A percentile compares a stretch with the other conserved stretches of the same genome.
These are phyloP conservation scores for Trichogramma pretiosum DNA, from an alignment of 1,140 invertebrate species.

Conservation along the genomic window DNA sequence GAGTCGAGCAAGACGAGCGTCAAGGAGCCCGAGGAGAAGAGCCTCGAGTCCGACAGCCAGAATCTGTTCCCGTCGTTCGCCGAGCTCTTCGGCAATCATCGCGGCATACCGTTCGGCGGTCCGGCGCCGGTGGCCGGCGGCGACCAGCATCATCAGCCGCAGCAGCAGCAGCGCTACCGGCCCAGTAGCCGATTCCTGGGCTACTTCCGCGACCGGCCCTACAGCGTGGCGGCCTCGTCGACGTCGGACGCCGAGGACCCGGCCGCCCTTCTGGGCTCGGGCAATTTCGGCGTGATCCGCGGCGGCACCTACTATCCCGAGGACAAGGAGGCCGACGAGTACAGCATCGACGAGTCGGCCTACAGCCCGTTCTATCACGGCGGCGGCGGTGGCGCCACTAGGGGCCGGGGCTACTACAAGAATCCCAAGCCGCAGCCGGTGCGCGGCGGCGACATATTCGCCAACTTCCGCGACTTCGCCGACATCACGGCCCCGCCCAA, in stretches of 20 bases:
- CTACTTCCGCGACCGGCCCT: constrained; percentile 38
- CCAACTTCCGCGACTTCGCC: constrained; percentile 80
- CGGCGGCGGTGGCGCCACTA: too few species aligned
- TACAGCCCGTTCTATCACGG: constrained; percentile 60
- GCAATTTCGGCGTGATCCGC: constrained; percentile 78
- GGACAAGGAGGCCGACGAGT: constrained; percentile 49
- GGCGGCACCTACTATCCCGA: constrained; percentile 76
- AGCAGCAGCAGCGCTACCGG: constrained; percentile 31
- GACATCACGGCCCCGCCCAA: constrained; percentile 76
- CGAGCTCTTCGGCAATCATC: constrained; percentile 41
- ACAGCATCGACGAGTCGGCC: constrained; percentile 38
- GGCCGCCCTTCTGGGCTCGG: constrained; percentile 63
- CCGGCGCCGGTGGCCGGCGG: too few species aligned
- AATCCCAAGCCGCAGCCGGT: constrained; percentile 44
- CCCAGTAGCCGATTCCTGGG: constrained; percentile 39
- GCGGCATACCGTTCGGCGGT: constrained; percentile 34
- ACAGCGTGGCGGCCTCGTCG: constrained; percentile 30
- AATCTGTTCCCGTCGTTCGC: constrained; percentile 48
- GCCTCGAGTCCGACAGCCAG: constrained; percentile 39
- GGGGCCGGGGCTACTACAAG: constrained; percentile 52
- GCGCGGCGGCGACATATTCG: constrained; percentile 51
- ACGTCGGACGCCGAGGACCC: constrained; percentile 28
- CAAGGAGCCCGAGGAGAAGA: constrained; percentile 29
- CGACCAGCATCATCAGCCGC: constrained; percentile 33
- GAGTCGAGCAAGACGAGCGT: background rate